Percentiles rank a stretch among this genome's conserved stretches.
Conservation (phyloP, 2,888 invertebrate genomes). For the Petrolisthes cinctipes region DNA sequence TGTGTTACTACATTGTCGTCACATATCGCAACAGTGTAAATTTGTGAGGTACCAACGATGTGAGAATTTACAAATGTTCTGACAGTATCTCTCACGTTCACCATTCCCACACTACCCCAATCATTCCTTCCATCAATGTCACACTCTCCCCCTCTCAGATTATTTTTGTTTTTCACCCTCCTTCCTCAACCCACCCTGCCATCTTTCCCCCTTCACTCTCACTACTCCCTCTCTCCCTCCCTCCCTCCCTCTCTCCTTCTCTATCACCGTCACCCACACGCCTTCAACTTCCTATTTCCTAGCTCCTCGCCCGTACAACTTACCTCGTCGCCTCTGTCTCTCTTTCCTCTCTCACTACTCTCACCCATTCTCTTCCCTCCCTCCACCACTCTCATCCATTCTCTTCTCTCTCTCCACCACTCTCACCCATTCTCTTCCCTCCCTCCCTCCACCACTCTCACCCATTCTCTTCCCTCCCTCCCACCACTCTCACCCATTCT, state of each 20-base stretch:
- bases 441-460: too few relatives aligned
- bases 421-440: too few relatives aligned
- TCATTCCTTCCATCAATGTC: background rate
- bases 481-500: background rate
- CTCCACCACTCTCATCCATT: background rate
- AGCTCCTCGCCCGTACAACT: background rate
- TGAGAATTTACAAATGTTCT: too few relatives aligned
- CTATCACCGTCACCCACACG: background rate
- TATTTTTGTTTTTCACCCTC: background rate
- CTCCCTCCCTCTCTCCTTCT: background rate
- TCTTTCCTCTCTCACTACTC: background rate
- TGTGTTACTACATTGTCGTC: too few relatives aligned
- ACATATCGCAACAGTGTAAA: too few relatives aligned
- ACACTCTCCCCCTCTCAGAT: background rate
- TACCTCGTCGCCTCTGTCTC: conserved; percentile 3
- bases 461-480: too few relatives aligned
- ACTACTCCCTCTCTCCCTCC: background rate
- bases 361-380: background rate
- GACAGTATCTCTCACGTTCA: too few relatives aligned
- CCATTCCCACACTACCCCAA: too few relatives aligned
- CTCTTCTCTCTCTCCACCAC: background rate
- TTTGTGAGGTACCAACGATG: too few relatives aligned
- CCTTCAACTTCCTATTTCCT: background rate
- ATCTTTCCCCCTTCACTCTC: background rate
- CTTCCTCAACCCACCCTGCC: background rate